Evolutionary conservation across 2,797 vertebrate genomes (phyloP), one percentile per base, ranked within the genome.

Genomic region (Sciurus vulgaris): DNA sequence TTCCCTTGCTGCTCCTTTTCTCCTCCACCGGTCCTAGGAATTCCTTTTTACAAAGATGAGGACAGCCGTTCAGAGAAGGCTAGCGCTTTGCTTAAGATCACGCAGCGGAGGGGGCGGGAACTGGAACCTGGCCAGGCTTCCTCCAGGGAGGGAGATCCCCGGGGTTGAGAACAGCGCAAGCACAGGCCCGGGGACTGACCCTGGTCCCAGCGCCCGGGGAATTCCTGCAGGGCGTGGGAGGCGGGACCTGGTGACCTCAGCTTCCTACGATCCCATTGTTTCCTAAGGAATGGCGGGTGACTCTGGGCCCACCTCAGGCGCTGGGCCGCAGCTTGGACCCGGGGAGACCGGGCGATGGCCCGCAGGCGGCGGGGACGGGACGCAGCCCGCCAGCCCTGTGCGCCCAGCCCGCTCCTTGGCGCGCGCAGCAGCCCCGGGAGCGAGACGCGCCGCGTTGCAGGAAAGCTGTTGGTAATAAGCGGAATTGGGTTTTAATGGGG

Each of bases 401-500:
- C 0, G 2, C 61, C 5, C 38, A 65, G 0, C 5, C 74, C 2
- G 69, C 76, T 89, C 51, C 51, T 24, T 69, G 18, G 76, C 6
- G 72, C 22, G 2, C 61, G 22, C 49, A 44, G 91, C 91, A 67
- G 30, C 41, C 92, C 89, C n/a, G 74, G 56, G 73, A 96, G 73
- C 22, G 56, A 89, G 96, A 72, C n/a, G 70, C 87, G 35, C 47
- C 4, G 92, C 30, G 61, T 88, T 77, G 93, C 90, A 76, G 81
- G 94, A 95, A 97, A 97, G 96, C 96, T 96, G 74, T 54, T 91
- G 91, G 93, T 97, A 97, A 98, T 97, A 89, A 98, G 95, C 92
- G 72, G 95, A 98, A 98, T 74, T 94, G 91, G 92, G 95, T 95
- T 98, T 98, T 98, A 97, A 97, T 97, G 89, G 97, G 88, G 97